A percentile compares a stretch with the other conserved stretches of the same genome.
Evolutionary conservation across 23 tunicate species (phyloP).

Genomic region (Trididemnum miniatum): DNA sequence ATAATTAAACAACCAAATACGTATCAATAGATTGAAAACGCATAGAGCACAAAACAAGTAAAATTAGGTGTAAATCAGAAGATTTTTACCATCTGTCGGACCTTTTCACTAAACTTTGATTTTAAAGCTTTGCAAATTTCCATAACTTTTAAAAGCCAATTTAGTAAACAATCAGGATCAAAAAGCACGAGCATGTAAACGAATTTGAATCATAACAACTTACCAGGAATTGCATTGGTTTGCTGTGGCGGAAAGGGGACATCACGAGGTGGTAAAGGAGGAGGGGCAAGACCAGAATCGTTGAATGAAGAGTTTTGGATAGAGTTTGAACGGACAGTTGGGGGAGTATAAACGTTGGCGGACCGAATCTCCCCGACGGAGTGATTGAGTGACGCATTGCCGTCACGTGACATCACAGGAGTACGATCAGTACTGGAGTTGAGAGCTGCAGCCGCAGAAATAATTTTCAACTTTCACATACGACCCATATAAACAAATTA

Average conservation of each 20-base stretch:
- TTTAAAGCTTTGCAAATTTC: no score
- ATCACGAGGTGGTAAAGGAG: constrained; percentile 36
- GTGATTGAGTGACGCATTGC: background rate
- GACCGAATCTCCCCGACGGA: background rate
- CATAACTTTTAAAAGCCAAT: no score
- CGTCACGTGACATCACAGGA: background rate
- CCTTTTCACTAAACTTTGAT: no score
- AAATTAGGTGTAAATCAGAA: no score
- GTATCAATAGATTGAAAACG: no score
- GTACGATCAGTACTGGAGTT: constrained; percentile 3
- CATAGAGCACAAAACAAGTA: no score
- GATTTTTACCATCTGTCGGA: no score
- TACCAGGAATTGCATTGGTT: background rate
- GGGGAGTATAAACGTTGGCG: constrained; percentile 30
- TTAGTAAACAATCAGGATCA: no score
- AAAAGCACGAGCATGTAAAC: background rate
- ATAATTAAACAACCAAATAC: no score
- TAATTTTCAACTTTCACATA: no score
- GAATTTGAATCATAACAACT: background rate
- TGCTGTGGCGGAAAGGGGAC: background rate
- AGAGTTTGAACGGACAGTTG: constrained; percentile 5
- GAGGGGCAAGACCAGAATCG: background rate
- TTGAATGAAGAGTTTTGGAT: background rate
- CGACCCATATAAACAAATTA: no score
- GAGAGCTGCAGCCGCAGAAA: no score